These are phyloP conservation scores for Eretmochelys imbricata DNA, from an alignment of 2,113 vertebrate genomes.

Conservation along the genomic window DNA sequence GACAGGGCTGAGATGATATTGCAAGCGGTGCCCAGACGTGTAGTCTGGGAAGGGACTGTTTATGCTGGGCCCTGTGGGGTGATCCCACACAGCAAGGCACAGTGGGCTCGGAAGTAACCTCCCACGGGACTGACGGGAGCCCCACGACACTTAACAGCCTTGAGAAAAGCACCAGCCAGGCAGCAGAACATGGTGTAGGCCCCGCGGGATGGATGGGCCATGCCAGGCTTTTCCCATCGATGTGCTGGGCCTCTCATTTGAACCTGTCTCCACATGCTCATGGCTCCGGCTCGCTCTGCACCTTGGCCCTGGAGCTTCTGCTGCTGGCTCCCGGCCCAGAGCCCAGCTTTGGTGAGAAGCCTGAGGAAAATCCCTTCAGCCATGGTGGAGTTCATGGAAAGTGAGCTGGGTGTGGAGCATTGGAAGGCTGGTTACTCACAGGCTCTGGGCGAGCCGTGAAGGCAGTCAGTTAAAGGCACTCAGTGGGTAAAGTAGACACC, in stretches of 20 bases:
- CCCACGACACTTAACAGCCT: not conserved
- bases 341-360: not conserved
- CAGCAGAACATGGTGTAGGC: not conserved
- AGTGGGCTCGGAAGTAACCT: not conserved
- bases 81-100: not conserved
- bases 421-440: not conserved
- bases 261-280: not conserved
- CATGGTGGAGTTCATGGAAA: not conserved
- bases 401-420: not conserved
- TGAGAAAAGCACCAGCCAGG: not conserved
- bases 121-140: not conserved
- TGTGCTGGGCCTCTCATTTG: not conserved
- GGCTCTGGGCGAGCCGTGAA: not conserved
- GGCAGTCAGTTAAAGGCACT: not conserved
- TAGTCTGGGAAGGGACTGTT: not conserved
- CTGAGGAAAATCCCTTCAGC: not conserved
- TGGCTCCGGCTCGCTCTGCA: not conserved
- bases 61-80: not conserved
- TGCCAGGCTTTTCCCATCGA: not conserved
- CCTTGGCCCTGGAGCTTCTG: not conserved
- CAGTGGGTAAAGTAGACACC: not conserved
- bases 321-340: not conserved
- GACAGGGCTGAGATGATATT: not conserved
- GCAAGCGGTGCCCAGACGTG: not conserved
- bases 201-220: not conserved